Conservation (phyloP, 2,888 invertebrate species). For the Dryococelus australis region DNA sequence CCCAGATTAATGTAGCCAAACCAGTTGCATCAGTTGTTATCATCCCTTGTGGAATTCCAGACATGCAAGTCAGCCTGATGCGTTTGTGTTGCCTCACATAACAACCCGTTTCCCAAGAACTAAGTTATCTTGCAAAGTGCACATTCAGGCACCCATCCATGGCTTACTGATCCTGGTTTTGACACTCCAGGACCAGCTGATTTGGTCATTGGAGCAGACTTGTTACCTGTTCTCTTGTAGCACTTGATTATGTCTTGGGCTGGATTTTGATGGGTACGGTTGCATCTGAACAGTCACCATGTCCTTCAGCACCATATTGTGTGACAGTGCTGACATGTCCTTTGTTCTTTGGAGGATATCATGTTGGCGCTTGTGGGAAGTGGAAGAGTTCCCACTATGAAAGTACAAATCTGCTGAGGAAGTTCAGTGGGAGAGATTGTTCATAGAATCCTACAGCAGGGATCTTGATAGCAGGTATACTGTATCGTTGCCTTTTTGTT, state of each 20-base stretch:
- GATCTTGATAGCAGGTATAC: background rate
- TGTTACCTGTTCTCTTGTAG: background rate
- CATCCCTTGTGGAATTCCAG: background rate
- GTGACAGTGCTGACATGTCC: background rate
- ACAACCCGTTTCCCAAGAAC: background rate
- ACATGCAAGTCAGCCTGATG: background rate
- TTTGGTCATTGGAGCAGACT: background rate
- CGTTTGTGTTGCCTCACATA: background rate
- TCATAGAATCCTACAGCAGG: background rate
- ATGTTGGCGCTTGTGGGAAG: background rate
- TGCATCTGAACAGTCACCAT: too few species aligned
- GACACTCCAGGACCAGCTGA: background rate
- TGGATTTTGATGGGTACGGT: background rate
- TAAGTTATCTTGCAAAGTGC: background rate
- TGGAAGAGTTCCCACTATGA: background rate
- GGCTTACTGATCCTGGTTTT: background rate
- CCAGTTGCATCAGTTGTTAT: background rate
- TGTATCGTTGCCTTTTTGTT: background rate
- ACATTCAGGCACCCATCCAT: background rate
- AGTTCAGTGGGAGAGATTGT: background rate
- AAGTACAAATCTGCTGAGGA: background rate
- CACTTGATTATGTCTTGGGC: background rate
- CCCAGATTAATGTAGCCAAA: background rate
- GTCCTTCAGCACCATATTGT: too few species aligned
- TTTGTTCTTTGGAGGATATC: background rate